Conservation (phyloP, 2,113 vertebrate genomes). For the Mionectes macconnelli region DNA sequence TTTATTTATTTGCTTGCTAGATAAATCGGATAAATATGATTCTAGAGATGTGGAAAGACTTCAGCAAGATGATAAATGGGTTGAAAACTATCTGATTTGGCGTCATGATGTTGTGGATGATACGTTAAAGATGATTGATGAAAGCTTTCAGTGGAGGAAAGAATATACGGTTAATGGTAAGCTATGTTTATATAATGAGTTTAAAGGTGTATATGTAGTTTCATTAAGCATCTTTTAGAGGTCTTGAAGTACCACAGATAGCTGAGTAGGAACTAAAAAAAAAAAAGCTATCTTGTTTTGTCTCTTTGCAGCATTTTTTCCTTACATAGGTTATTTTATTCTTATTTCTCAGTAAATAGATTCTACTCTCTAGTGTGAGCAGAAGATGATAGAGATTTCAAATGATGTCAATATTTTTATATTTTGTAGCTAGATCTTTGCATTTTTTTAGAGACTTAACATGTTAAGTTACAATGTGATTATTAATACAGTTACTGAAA, state of each 20-base stretch:
- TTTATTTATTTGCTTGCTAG: constrained; percentile 68
- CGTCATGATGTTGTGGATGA: constrained; percentile 84
- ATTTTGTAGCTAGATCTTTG: background rate
- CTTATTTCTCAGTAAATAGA: background rate
- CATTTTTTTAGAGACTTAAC: background rate
- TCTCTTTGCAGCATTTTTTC: background rate
- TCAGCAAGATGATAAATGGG: constrained; percentile 82
- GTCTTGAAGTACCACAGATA: background rate
- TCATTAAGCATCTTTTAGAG: background rate
- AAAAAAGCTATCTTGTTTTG: too few relatives aligned
- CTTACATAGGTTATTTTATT: background rate
- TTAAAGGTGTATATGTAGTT: background rate
- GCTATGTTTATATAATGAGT: background rate
- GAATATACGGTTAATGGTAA: constrained; percentile 90
- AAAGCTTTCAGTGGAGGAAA: constrained; percentile 94
- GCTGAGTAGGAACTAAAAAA: too few relatives aligned
- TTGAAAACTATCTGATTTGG: constrained; percentile 87
- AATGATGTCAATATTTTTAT: background rate
- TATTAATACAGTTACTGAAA: background rate
- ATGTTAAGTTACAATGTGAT: background rate
- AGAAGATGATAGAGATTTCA: background rate
- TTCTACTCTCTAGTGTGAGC: background rate
- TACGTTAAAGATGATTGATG: constrained; percentile 94
- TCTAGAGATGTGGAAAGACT: constrained; percentile 90
- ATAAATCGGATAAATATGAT: constrained; percentile 89